Evolutionary conservation across 2,888 invertebrate genomes (phyloP).

Genomic region (Belgica antarctica): DNA sequence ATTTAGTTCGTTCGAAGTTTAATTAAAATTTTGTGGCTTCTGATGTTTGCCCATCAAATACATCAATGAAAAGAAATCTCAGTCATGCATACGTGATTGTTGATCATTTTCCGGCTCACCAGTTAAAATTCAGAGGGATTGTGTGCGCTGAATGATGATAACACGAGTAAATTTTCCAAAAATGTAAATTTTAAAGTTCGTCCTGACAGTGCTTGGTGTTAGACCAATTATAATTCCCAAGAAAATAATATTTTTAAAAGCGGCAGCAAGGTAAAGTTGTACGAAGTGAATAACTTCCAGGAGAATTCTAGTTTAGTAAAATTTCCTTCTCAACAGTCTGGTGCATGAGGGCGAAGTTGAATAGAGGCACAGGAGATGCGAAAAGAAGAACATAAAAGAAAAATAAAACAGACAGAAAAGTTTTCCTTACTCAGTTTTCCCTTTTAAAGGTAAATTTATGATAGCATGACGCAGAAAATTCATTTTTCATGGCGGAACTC

Average conservation of each 20-base stretch:
- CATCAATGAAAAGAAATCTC: not conserved
- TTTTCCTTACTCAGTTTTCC: not conserved
- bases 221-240: conserved; percentile 22
- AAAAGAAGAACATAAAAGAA: not conserved
- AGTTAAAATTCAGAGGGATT: not conserved
- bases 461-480: conserved; percentile 17
- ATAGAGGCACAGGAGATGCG: not conserved
- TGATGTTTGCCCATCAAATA: not conserved
- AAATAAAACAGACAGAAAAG: too few species aligned
- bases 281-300: conserved; percentile 1
- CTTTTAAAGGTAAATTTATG: conserved; percentile 11
- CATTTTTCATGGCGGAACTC: too few species aligned
- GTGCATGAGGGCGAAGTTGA: not conserved
- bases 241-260: conserved; percentile 13
- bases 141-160: conserved; percentile 17
- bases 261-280: not conserved
- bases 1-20: not conserved
- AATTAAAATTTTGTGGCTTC: not conserved
- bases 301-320: not conserved
- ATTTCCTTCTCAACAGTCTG: not conserved
- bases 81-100: not conserved
- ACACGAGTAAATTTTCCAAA: not conserved
- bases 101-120: not conserved
- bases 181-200: not conserved
- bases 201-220: conserved; percentile 17